These are phyloP conservation scores for Drosophila koepferae DNA, from an alignment of 2,888 invertebrate genomes.

Conservation along the genomic window DNA sequence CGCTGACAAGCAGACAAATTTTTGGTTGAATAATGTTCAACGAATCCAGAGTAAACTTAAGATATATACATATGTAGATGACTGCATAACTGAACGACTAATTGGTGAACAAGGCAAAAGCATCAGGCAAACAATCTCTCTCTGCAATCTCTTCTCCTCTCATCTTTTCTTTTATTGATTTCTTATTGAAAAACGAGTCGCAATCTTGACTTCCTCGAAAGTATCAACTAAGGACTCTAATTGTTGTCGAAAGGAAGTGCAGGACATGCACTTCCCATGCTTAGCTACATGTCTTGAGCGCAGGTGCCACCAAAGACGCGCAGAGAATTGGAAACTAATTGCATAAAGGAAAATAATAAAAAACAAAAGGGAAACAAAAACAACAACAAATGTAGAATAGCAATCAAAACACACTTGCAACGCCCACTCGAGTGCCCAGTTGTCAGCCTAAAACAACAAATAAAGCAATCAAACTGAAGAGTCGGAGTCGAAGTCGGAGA, in stretches of 20 bases:
- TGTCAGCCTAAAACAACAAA: slow-evolving; percentile 81
- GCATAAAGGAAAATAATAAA: slow-evolving; percentile 37
- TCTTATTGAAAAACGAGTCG: background rate
- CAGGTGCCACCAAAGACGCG: slow-evolving; percentile 74
- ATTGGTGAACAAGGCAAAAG: background rate
- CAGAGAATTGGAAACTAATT: slow-evolving; percentile 55
- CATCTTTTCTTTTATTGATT: background rate
- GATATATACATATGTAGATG: slow-evolving; percentile 9
- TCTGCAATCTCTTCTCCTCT: background rate
- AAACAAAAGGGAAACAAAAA: slow-evolving; percentile 28
- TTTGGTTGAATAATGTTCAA: slow-evolving; percentile 32
- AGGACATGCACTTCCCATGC: slow-evolving; percentile 57
- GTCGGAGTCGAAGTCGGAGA: slow-evolving; percentile 1
- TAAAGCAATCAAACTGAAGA: slow-evolving; percentile 77
- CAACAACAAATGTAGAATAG: slow-evolving; percentile 51
- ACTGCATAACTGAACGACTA: slow-evolving; percentile 1
- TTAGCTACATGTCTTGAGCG: background rate
- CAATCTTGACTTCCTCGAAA: slow-evolving; percentile 24
- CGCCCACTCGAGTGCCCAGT: slow-evolving; percentile 61
- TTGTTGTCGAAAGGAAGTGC: slow-evolving; percentile 45
- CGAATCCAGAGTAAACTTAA: slow-evolving; percentile 53
- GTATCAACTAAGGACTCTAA: slow-evolving; percentile 24
- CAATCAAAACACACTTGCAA: slow-evolving; percentile 79
- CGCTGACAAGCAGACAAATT: slow-evolving; percentile 71
- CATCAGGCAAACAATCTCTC: background rate